These are phyloP conservation scores for Rallus limicola DNA, from an alignment of 2,113 vertebrate species.

Conservation along the genomic window DNA sequence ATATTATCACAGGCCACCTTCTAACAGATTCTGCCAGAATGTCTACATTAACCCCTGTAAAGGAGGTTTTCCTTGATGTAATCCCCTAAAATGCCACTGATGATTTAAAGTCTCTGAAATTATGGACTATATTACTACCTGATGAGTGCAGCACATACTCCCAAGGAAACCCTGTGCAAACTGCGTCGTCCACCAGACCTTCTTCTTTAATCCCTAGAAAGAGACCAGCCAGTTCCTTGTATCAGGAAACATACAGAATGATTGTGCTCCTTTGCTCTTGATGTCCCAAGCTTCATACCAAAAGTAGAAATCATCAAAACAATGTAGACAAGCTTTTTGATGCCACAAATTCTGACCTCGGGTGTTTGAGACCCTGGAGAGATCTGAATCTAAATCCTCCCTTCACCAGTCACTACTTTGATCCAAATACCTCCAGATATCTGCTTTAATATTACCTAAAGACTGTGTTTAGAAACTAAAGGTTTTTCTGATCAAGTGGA, in stretches of 20 bases:
- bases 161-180: background rate
- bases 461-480: background rate
- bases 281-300: background rate
- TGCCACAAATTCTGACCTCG: background rate
- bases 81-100: background rate
- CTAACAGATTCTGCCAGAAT: background rate
- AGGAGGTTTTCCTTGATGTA: background rate
- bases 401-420: background rate
- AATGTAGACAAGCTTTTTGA: background rate
- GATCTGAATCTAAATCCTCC: background rate
- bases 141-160: accelerated
- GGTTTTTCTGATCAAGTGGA: background rate
- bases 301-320: background rate
- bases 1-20: background rate
- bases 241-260: background rate
- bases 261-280: background rate
- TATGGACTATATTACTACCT: accelerated
- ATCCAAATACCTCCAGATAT: background rate
- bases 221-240: background rate
- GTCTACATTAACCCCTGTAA: background rate
- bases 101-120: background rate
- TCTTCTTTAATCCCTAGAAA: background rate
- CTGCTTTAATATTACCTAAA: background rate
- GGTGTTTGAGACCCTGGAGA: background rate
- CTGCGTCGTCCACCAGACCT: background rate